Base-by-base conservation (phyloP, 2,888 invertebrate genomes). In the Meiosimyza platycephala region DNA sequence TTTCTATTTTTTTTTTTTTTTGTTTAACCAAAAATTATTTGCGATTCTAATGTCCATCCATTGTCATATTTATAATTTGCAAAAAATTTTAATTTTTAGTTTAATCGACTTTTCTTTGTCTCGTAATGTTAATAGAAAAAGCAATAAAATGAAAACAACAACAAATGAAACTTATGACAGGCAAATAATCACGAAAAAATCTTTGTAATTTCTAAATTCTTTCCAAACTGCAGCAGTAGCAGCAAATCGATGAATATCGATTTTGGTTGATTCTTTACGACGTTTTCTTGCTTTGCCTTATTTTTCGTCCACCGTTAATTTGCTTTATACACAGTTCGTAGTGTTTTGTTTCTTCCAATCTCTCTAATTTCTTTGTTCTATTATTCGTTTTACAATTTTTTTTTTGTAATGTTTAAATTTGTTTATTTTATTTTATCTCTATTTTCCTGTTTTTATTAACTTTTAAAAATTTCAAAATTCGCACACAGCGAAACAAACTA, bases 181-280 rank as follows among this genome's bases (percentile, higher is more conserved):
- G 40, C 40, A 40, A 40, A 40, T 40, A 9, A 40, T 40, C 40
- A 40, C 40, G 40, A 40, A 40, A 40, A 40, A 40, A 9, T 40
- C 40, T 28, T 28, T 40, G 40, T 40, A 40, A 40, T 40, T 40
- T 40, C 40, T 40, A 40, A 6, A 40, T 40, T 9, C 9, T 40
- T 40, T 40, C 40, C 40, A 40, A 40, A 40, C 9, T 40, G 40
- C 40, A 40, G 40, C 40, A 40, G 40, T 9, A 72, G 57, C 64
- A 72, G 64, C 72, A 71, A 71, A 76, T 74, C 68, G 72, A 76
- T 74, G 33, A 70, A 70, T 76, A 76, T 76, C 71, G 75, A 76
- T 74, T 76, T 75, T 75, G 22, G 52, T 72, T 62, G 22, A 71
- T 66, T 69, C 64, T 51, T 63, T 16, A 22, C 51, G 50, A 28